Percentiles rank a stretch among this genome's conserved stretches.
These are phyloP conservation scores for Tapirus indicus DNA, from an alignment of 2,797 vertebrate species.

Conservation along the genomic window DNA sequence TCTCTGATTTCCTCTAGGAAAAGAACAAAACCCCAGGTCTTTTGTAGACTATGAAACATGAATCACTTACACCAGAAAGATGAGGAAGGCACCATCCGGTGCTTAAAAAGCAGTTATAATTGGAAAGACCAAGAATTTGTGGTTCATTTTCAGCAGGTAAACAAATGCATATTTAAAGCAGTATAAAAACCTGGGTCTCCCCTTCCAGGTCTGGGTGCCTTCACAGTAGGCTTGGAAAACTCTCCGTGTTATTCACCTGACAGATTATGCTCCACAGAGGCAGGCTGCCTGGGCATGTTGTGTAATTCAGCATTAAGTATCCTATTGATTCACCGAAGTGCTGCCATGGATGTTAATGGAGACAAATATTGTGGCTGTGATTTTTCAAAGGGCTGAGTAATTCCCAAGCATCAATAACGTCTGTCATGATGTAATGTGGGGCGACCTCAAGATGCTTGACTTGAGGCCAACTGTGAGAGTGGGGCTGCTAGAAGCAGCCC, in stretches of 20 bases:
- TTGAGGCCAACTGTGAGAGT: not conserved
- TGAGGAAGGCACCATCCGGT: constrained; percentile 55
- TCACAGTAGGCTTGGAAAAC: not conserved
- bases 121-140: not conserved
- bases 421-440: constrained; percentile 53
- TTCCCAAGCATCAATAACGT: constrained; percentile 74
- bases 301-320: constrained; percentile 83
- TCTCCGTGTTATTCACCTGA: constrained; percentile 71
- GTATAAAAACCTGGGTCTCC: constrained; percentile 56
- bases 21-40: not conserved
- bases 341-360: constrained; percentile 82
- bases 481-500: not conserved
- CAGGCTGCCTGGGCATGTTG: constrained; percentile 53
- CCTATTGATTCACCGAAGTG: constrained; percentile 80
- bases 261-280: constrained; percentile 65
- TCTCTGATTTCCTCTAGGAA: constrained; percentile 54
- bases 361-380: constrained; percentile 75
- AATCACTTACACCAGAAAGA: constrained; percentile 24
- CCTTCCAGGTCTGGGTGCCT: not conserved
- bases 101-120: constrained; percentile 59
- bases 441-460: constrained; percentile 55
- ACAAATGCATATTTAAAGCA: not conserved
- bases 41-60: not conserved
- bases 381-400: constrained; percentile 81
- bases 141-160: constrained; percentile 58